Evolutionary conservation across 2,888 invertebrate species (phyloP).

Genomic region (Lysandra coridon): DNA sequence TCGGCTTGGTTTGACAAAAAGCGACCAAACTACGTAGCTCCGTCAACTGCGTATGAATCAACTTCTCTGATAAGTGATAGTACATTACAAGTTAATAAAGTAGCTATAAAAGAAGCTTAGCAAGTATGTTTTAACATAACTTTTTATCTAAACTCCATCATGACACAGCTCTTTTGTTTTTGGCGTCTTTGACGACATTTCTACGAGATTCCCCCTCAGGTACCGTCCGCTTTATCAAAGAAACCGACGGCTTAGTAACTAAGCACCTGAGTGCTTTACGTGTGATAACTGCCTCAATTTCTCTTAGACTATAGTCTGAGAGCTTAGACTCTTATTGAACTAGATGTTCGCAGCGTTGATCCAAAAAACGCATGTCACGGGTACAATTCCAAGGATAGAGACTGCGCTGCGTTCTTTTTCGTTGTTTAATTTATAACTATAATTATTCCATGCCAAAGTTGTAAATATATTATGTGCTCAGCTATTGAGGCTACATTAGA

Average conservation of each 20-base stretch:
- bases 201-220: background rate
- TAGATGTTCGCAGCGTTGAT: background rate
- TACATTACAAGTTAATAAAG: background rate
- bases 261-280: conserved; percentile 1
- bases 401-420: no score
- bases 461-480: no score
- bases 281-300: background rate
- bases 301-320: background rate
- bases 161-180: background rate
- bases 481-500: no score
- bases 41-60: no score
- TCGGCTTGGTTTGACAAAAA: no score
- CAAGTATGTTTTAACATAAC: background rate
- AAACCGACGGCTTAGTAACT: background rate
- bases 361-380: no score
- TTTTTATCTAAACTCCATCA: conserved; percentile 2
- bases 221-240: conserved; percentile 5
- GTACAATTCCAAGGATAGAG: no score
- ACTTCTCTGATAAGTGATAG: no score
- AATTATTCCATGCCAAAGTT: no score
- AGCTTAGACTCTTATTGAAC: background rate
- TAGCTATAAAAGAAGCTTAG: background rate
- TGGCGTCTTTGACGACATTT: conserved; percentile 13
- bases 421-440: no score
- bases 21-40: no score